Percentiles rank a stretch among this genome's conserved stretches.
Conservation (phyloP, 1,140 invertebrate species). For the Paralvinella palmiformis region DNA sequence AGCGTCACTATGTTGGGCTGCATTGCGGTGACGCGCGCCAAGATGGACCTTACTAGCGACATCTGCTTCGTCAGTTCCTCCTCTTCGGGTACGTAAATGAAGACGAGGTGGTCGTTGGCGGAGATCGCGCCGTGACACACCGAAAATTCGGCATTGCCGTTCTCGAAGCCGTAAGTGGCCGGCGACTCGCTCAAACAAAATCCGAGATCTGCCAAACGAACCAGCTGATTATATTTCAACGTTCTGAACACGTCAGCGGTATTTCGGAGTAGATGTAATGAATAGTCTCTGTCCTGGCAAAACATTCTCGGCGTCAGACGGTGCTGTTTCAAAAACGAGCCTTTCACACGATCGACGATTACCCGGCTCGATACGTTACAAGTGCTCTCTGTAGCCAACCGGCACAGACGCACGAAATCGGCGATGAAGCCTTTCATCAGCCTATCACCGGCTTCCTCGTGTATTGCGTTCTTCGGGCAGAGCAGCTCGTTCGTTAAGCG, state of each 20-base stretch:
- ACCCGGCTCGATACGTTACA: too few relatives aligned
- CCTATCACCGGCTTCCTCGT: conserved; percentile 24
- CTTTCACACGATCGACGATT: too few relatives aligned
- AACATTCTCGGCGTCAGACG: too few relatives aligned
- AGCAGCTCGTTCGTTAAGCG: conserved; percentile 21
- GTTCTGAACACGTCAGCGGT: too few relatives aligned
- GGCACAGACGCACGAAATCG: too few relatives aligned
- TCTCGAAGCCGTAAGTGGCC: conserved; percentile 20
- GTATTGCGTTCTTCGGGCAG: conserved; percentile 23
- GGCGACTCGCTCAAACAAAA: conserved; percentile 29
- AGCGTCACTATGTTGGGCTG: conserved; percentile 25
- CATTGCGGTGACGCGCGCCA: conserved; percentile 5
- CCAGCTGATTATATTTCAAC: too few relatives aligned
- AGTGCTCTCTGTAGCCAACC: too few relatives aligned
- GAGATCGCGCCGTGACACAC: conserved; percentile 31
- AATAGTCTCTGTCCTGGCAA: too few relatives aligned
- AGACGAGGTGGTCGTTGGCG: conserved; percentile 24
- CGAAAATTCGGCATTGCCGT: conserved; percentile 10
- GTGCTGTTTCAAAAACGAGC: too few relatives aligned
- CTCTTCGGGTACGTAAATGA: conserved; percentile 26
- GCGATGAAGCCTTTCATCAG: too few relatives aligned
- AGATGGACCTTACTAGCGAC: conserved; percentile 18
- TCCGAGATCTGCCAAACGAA: conserved; percentile 24
- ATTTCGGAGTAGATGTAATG: too few relatives aligned
- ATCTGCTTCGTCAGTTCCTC: conserved; percentile 23